phyloP scores from a whole-genome alignment of 1,140 invertebrate genomes.

The Spodoptera frugiperda region DNA sequence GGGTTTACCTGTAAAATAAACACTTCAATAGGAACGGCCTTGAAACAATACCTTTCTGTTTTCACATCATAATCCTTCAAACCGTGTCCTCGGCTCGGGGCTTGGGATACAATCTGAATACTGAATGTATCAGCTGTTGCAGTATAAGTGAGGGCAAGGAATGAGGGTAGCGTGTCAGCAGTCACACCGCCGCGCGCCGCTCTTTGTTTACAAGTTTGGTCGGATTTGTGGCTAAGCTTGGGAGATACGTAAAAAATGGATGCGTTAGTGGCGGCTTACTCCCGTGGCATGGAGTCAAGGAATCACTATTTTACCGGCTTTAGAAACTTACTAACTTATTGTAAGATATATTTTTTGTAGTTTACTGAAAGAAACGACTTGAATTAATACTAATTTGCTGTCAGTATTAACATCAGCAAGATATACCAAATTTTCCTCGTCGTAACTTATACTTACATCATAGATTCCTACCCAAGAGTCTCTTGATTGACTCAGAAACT shows the following conservation, averaged over 20 bases:
- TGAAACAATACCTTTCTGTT: neutral
- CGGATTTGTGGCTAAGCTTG: neutral
- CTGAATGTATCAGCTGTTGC: neutral
- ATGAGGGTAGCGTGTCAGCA: neutral
- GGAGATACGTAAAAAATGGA: slow-evolving; percentile 7
- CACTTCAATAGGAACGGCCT: neutral
- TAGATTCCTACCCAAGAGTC: no score
- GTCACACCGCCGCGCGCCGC: neutral
- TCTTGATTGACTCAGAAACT: no score
- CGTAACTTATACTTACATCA: no score
- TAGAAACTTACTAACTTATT: no score
- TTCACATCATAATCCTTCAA: neutral
- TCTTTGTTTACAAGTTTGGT: neutral
- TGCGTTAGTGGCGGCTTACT: no score
- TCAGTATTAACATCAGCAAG: no score
- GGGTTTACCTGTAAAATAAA: neutral
- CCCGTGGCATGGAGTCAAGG: no score
- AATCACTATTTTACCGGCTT: no score
- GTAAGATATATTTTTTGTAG: no score
- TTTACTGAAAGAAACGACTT: no score
- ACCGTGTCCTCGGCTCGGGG: neutral
- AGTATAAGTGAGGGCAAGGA: neutral
- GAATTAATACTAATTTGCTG: no score
- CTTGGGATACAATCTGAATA: neutral
- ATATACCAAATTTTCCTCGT: no score